A percentile compares a stretch with the other conserved stretches of the same genome.
These are phyloP conservation scores for Brachyhypopomus occidentalis DNA, from an alignment of 2,113 vertebrate genomes.

Conservation along the genomic window DNA sequence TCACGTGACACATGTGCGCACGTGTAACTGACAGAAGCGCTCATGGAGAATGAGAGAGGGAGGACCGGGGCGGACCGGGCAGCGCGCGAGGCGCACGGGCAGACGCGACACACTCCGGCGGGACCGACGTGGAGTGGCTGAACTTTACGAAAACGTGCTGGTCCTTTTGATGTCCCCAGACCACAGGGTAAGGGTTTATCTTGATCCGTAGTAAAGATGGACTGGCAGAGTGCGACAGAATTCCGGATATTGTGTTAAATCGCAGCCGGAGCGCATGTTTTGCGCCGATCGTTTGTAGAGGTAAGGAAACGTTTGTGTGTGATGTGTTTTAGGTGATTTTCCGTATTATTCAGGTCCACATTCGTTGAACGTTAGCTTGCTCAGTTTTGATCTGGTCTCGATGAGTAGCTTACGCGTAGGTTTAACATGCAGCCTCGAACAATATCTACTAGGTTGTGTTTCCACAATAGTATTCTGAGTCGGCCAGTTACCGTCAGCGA, in stretches of 20 bases:
- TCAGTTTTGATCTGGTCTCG: too few species aligned
- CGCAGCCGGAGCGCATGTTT: conserved; percentile 72
- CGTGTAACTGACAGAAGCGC: conserved; percentile 61
- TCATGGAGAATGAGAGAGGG: conserved; percentile 59
- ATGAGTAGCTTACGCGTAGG: too few species aligned
- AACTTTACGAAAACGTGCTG: neutral
- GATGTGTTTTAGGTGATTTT: neutral
- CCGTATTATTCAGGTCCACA: neutral
- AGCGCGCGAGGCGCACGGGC: conserved; percentile 4
- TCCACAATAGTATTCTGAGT: neutral
- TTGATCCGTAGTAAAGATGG: conserved; percentile 33
- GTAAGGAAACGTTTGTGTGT: conserved; percentile 24
- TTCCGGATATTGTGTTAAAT: conserved; percentile 71
- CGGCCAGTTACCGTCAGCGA: too few species aligned
- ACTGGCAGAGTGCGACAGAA: conserved; percentile 54
- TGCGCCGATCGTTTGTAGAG: conserved; percentile 58
- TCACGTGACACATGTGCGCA: conserved; percentile 59
- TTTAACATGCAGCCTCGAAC: too few species aligned
- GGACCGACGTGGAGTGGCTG: neutral
- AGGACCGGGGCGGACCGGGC: conserved; percentile 5
- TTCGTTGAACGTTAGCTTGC: neutral
- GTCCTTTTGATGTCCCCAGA: neutral
- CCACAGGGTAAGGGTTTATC: conserved; percentile 48
- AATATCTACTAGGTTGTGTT: neutral
- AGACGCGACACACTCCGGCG: neutral